Percentiles rank a stretch among this genome's conserved stretches.
Conservation (phyloP, 1,140 invertebrate genomes). For the Musca domestica region DNA sequence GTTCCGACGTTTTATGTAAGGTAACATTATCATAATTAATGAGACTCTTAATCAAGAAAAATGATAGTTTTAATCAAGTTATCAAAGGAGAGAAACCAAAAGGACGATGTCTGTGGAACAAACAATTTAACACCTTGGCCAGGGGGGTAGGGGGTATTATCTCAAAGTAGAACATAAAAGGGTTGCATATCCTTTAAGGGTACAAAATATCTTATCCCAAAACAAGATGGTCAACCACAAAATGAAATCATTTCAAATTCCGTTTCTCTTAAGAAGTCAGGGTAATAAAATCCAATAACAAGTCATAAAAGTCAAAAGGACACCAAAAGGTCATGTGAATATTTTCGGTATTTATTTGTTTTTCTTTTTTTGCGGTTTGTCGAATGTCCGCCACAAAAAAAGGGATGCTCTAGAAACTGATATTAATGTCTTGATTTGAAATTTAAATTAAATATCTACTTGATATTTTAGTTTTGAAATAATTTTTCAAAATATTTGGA, state of each 20-base stretch:
- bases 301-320: conserved; percentile 10
- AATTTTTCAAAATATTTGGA: no score
- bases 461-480: no score
- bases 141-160: background rate
- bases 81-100: background rate
- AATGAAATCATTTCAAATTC: background rate
- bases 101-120: background rate
- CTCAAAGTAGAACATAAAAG: background rate
- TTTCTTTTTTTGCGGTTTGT: no score
- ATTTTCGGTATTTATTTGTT: no score
- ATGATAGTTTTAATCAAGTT: background rate
- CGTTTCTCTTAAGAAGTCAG: background rate
- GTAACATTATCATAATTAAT: conserved; percentile 15
- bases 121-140: background rate
- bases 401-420: background rate
- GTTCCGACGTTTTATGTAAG: conserved; percentile 5
- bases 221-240: background rate
- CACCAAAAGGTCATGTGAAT: conserved; percentile 5
- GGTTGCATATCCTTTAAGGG: background rate
- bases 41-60: conserved; percentile 13
- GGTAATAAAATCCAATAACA: background rate
- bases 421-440: conserved; percentile 1
- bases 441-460: no score
- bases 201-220: background rate
- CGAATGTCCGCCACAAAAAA: background rate